Conservation (phyloP, 2,113 vertebrate species). For the Etia nguti region DNA sequence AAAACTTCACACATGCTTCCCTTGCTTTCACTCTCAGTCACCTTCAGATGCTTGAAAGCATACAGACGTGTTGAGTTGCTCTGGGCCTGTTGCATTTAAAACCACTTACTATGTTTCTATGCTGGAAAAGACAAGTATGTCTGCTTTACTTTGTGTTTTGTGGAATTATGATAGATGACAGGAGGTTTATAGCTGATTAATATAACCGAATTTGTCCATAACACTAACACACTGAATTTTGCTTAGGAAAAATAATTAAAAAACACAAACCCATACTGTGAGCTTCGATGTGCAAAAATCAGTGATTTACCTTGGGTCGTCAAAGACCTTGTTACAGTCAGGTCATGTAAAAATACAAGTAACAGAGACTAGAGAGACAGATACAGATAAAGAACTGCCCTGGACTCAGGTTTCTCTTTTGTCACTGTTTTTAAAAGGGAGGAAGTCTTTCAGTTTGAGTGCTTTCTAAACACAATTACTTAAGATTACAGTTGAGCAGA, state of each 20-base stretch:
- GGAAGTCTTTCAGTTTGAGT: conserved; percentile 57
- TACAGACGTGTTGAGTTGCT: not conserved
- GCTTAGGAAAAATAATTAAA: not conserved
- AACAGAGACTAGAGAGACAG: not conserved
- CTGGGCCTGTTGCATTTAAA: not conserved
- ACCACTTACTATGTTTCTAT: not conserved
- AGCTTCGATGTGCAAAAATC: not conserved
- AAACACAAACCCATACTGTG: not conserved
- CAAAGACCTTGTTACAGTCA: conserved; percentile 24
- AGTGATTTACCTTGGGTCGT: conserved; percentile 18
- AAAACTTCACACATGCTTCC: conserved; percentile 52
- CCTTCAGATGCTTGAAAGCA: not conserved
- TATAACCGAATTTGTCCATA: not conserved
- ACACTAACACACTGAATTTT: not conserved
- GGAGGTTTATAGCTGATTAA: not conserved
- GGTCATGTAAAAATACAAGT: conserved; percentile 20
- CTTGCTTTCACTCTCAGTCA: conserved; percentile 56
- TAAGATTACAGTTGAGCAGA: conserved; percentile 59
- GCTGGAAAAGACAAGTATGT: not conserved
- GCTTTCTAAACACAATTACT: conserved; percentile 75
- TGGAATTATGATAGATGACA: not conserved
- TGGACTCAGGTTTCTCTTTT: conserved; percentile 60
- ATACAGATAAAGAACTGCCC: conserved; percentile 25
- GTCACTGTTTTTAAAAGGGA: conserved; percentile 41
- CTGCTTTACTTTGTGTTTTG: not conserved